Evolutionary conservation across 1,140 invertebrate genomes (phyloP).

Genomic region (Nomia melanderi): DNA sequence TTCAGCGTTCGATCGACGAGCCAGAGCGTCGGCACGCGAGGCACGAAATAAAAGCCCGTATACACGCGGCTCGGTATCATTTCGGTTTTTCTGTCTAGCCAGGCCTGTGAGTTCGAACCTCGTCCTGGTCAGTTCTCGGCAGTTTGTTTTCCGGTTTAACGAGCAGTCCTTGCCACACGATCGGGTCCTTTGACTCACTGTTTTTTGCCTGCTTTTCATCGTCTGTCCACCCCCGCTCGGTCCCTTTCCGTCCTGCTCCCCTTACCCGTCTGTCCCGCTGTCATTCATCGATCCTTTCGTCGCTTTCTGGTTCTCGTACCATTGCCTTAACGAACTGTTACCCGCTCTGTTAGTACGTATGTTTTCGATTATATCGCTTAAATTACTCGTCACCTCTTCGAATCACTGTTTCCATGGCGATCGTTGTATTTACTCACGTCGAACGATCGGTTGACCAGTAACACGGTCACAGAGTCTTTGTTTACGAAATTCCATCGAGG

Average conservation of each 20-base stretch:
- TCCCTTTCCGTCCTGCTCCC: not conserved
- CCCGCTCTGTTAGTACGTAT: slow-evolving; percentile 20
- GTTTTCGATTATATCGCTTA: slow-evolving; percentile 13
- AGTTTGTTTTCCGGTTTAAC: slow-evolving; percentile 66
- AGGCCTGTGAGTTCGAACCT: slow-evolving; percentile 8
- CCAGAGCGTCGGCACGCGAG: not conserved
- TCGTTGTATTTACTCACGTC: too few species aligned
- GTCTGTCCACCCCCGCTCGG: not conserved
- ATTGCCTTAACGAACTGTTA: slow-evolving; percentile 53
- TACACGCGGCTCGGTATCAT: slow-evolving; percentile 3
- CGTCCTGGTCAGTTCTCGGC: slow-evolving; percentile 23
- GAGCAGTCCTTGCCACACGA: slow-evolving; percentile 59
- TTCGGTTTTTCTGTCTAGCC: slow-evolving; percentile 18
- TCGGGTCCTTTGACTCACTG: slow-evolving; percentile 52
- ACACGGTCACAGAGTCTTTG: not conserved
- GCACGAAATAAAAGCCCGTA: not conserved
- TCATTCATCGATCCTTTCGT: slow-evolving; percentile 18
- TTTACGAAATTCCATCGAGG: too few species aligned
- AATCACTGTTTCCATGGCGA: slow-evolving; percentile 2
- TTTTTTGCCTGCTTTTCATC: slow-evolving; percentile 19
- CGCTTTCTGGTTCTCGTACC: slow-evolving; percentile 28
- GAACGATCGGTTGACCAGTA: not conserved
- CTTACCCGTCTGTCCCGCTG: too few species aligned
- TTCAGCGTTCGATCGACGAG: not conserved
- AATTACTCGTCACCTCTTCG: not conserved